Evolutionary conservation across 2,113 vertebrate genomes (phyloP).

Genomic region (Oenanthe melanoleuca): DNA sequence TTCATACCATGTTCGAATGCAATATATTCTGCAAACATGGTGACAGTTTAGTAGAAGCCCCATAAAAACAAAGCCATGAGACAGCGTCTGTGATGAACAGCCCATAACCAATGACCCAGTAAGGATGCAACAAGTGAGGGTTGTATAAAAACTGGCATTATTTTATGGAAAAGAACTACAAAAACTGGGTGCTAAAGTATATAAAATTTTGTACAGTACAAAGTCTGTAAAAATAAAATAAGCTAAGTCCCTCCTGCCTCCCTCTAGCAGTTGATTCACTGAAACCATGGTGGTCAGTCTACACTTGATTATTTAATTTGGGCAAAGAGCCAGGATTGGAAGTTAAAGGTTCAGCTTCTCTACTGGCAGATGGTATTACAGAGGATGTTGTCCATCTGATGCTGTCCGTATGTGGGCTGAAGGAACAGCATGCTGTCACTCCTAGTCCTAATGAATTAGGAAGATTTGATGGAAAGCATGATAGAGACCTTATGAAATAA

Average conservation of each 20-base stretch:
- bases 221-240: background rate
- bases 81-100: background rate
- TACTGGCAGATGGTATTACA: constrained; percentile 8
- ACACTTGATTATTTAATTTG: background rate
- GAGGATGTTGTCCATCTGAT: constrained; percentile 39
- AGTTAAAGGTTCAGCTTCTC: constrained; percentile 42
- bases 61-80: constrained; percentile 13
- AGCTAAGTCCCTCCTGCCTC: background rate
- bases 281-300: background rate
- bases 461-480: constrained; percentile 26
- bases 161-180: background rate
- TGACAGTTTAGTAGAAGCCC: background rate
- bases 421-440: constrained; percentile 23
- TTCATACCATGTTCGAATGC: background rate
- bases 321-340: constrained; percentile 30
- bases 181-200: background rate
- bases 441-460: background rate
- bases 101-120: background rate
- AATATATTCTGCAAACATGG: background rate
- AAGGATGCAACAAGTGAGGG: background rate
- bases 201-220: background rate
- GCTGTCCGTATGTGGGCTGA: background rate
- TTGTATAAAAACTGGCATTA: background rate
- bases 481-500: background rate
- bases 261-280: background rate